Evolutionary conservation across 2,797 vertebrate species (phyloP).

Genomic region (Falco naumanni): DNA sequence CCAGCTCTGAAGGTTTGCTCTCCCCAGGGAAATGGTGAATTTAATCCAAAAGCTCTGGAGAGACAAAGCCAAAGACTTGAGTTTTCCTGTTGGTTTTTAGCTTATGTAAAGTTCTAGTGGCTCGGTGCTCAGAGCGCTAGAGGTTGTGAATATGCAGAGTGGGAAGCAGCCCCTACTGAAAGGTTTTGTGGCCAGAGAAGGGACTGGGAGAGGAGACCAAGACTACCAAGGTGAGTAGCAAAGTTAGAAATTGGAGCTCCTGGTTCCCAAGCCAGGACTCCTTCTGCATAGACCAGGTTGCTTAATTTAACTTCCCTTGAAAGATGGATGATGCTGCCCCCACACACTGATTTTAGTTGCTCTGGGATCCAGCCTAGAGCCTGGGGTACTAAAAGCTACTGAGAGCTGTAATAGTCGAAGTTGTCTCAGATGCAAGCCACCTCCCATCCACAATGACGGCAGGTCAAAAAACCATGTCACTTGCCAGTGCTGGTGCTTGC

Average conservation of each 20-base stretch:
- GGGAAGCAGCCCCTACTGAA: not conserved
- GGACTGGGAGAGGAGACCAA: not conserved
- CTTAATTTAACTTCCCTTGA: not conserved
- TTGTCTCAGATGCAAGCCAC: not conserved
- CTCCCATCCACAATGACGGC: not conserved
- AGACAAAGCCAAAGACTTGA: not conserved
- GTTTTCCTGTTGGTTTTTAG: not conserved
- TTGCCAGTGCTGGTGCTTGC: not conserved
- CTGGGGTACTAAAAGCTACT: not conserved
- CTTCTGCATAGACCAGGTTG: not conserved
- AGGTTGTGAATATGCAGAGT: not conserved
- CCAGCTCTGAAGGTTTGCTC: not conserved
- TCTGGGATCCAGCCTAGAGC: not conserved
- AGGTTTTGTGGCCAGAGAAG: not conserved
- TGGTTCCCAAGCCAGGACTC: not conserved
- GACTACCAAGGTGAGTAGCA: not conserved
- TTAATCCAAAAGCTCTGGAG: not conserved
- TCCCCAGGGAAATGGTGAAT: not conserved
- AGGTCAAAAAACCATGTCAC: not conserved
- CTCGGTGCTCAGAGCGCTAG: accelerated
- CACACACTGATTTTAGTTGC: not conserved
- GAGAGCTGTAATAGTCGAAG: not conserved
- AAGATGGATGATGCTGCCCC: not conserved
- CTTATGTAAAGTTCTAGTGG: not conserved
- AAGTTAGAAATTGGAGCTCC: not conserved